These are phyloP conservation scores for Tetrax tetrax DNA, from an alignment of 2,113 vertebrate genomes.

Conservation along the genomic window DNA sequence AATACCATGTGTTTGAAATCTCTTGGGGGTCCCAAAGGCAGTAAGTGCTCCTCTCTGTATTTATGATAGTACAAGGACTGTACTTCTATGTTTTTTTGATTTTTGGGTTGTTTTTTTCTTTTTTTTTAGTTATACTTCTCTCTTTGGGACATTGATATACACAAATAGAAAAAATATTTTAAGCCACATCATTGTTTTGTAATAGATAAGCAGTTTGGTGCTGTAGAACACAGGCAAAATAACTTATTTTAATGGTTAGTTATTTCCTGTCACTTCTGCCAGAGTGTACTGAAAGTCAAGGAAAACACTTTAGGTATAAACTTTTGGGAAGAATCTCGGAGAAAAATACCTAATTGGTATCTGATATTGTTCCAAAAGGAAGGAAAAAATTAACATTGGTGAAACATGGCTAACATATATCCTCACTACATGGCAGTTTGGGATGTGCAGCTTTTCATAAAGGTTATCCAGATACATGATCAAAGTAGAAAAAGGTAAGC, in stretches of 20 bases:
- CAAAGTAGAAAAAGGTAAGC: neutral
- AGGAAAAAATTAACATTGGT: neutral
- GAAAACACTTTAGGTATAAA: neutral
- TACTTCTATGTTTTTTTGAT: neutral
- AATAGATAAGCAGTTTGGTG: neutral
- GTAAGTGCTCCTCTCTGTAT: neutral
- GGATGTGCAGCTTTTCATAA: neutral
- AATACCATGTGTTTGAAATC: neutral
- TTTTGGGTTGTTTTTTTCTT: no score
- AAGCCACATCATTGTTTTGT: neutral
- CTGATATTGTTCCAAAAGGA: neutral
- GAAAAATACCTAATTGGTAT: neutral
- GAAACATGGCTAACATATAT: neutral
- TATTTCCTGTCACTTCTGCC: neutral
- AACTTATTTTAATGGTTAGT: neutral
- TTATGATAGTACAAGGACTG: neutral
- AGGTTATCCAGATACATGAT: neutral
- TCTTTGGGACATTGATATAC: neutral
- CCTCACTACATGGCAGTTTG: neutral
- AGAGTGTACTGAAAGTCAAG: neutral
- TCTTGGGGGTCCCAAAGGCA: neutral
- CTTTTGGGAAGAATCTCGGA: neutral
- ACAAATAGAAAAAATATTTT: neutral
- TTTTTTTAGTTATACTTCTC: neutral
- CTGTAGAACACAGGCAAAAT: neutral